Evolutionary conservation across 1,140 invertebrate species (phyloP), one percentile per base, ranked within the genome.

Genomic region (Cecropterus lyciades): DNA sequence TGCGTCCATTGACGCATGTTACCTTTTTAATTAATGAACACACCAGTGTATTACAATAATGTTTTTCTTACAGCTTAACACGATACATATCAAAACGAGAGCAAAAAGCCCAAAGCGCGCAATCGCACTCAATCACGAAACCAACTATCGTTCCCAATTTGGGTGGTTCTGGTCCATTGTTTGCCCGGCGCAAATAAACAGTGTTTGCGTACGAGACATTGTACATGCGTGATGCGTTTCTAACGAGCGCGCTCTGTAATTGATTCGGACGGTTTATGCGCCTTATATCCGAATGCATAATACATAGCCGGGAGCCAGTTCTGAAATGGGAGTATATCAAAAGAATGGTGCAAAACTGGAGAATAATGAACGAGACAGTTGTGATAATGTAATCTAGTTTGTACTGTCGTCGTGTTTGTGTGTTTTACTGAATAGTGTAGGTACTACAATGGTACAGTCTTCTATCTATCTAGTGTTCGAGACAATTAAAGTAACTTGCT

Each of bases 281-380:
- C 75, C 67, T 82, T 89, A 87, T 88, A 91, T 91, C 89, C 82
- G 85, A 88, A 90, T 90, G 89, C 86, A 91, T 91, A 91, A 91
- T 85, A 88, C 85, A 91, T 89, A 72, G n/a, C n/a, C n/a, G n/a
- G 67, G 43, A 73, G 62, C 55, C 55, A 46, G 55, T 46, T 59
- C 55, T 45, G 64, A 42, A 63, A 59, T 72, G 55, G 67, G 53
- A 67, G 57, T 74, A 72, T 71, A 64, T 71, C 62, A 13, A 67
- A 49, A 59, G 60, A 46, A 37, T 55, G 46, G 65, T 16, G 67
- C 56, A 68, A 62, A 55, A 65, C 63, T 63, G 62, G 56, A 59
- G 24, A 59, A 46, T 59, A 59, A 59, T 45, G 42, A 74, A 70
- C 62, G 68, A 72, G 24, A 45, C 24, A 5, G 13, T 46, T 15